Percentiles rank a stretch among this genome's conserved stretches.
Evolutionary conservation across 2,113 vertebrate genomes (phyloP).

Genomic region (Pseudonaja textilis): DNA sequence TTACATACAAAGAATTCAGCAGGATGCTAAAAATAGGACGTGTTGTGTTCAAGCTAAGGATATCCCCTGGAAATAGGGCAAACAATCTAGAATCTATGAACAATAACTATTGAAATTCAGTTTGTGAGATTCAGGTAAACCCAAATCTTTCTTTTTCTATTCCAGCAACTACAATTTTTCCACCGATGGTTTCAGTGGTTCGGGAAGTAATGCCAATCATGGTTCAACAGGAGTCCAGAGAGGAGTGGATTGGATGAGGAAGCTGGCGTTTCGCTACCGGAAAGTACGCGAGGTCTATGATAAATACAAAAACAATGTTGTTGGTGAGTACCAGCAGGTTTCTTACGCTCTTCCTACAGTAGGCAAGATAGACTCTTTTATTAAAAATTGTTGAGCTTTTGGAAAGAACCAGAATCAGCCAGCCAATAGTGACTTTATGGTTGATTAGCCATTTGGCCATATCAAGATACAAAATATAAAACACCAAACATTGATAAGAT

Average conservation of each 20-base stretch:
- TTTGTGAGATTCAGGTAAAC: background rate
- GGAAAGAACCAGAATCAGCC: background rate
- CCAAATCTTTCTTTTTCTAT: constrained; percentile 3
- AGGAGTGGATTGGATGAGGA: constrained; percentile 98
- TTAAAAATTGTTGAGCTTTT: background rate
- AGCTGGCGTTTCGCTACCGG: constrained; percentile 95
- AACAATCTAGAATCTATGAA: background rate
- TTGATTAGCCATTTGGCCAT: background rate
- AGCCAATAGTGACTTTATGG: background rate
- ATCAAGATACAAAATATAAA: background rate
- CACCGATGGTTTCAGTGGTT: constrained; percentile 89
- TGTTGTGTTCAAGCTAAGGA: background rate
- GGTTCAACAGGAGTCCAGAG: constrained; percentile 86
- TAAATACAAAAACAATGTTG: constrained; percentile 86
- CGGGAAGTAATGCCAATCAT: constrained; percentile 75
- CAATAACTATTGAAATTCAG: background rate
- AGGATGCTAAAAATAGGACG: background rate
- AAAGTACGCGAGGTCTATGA: constrained; percentile 95
- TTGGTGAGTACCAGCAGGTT: constrained; percentile 74
- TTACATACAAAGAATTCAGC: background rate
- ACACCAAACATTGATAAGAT: background rate
- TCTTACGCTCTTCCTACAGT: too few relatives aligned
- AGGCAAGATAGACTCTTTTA: too few relatives aligned
- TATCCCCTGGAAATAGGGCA: background rate
- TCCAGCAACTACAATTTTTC: constrained; percentile 92